Evolutionary conservation across 2,797 vertebrate species (phyloP), one percentile per base, ranked within the genome.

Genomic region (Cheirogaleus major): DNA sequence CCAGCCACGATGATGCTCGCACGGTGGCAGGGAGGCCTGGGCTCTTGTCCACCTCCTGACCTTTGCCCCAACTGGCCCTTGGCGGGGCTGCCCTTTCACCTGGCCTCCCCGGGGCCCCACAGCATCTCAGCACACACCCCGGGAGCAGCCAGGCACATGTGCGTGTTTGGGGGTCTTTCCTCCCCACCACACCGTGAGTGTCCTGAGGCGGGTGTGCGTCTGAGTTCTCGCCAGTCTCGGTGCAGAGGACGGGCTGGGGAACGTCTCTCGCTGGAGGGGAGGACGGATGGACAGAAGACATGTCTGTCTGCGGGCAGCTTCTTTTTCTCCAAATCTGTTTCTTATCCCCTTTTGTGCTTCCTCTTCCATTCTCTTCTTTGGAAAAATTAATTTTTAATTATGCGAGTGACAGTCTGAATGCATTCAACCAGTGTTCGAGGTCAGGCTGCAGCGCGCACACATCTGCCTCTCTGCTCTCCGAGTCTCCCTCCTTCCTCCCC

Each of bases 361-460:
- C 59, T 63, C 48, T 79, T 91, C 82, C 3, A 4, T 78, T 78
- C 48, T 83, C 41, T 73, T 83, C 69, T 73, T 89, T 94, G 50
- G 61, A 81, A 89, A 82, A 94, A 70, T 75, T 92, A 70, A 65
- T 88, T 89, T 90, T 81, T 83, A 55, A 83, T 88, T 72, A 89
- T 94, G 63, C 38, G 69, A 72, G 78, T 2, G 25, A 57, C n/a
- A 72, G 69, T 15, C 70, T 41, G 84, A 79, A 79, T 70, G 30
- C 45, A 38, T 72, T 81, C 81, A 79, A 63, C 75, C 7, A 7
- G 65, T 4, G 45, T 86, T 75, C 38, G 45, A 18, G 4, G 0
- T 38, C 17, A 30, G 61, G 52, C 83, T 20, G 18, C 8, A 2
- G 25, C 13, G 23, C 43, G 57, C n/a, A 35, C 65, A 38, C 4